Base-by-base conservation (phyloP, 2,797 vertebrate species). In the Percopsis omiscomaycus region DNA sequence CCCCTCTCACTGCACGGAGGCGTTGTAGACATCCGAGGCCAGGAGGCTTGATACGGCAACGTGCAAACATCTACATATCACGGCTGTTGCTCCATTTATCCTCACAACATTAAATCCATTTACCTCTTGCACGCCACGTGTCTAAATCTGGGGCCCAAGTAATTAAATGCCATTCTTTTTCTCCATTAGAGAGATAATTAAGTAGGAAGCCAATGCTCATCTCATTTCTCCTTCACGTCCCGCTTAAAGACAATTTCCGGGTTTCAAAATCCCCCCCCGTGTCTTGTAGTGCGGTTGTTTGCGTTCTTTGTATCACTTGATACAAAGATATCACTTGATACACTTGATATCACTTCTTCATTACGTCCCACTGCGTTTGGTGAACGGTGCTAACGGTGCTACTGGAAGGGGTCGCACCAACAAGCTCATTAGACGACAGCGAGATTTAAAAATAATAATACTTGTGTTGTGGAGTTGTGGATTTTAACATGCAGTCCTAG, bases 141-240 rank as follows among this genome's bases (percentile, higher is more conserved):
- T 89, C 89, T 89, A 89, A 89, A 90, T 91, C 88, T 81, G 81
- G 83, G 85, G 78, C 84, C 13, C 56, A 74, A 87, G 84, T 91
- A 90, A 91, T 91, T 91, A 91, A 91, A 91, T 87, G 87, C 84
- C 83, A 86, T 89, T 91, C 88, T 89, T 84, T 88, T 82, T 82
- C 86, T 88, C 86, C 87, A 90, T 92, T 91, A 92, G 83, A 82
- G 81, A 84, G 86, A 90, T 91, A 91, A 91, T 92, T 87, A 86
- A 89, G 89, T 89, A 82, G 85, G 86, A 86, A 87, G 85, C 69
- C 64, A 30, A 73, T 65, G 66, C 83, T 86, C 77, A 68, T 86
- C 83, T 90, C 79, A 75, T 82, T 85, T 85, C 83, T 81, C 74
- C 74, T 77, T 74, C 73, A 66, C 11, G 8, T 12, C 27, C 27